Base-by-base conservation (phyloP, 2,797 vertebrate species). In the Acipenser transmontanus region DNA sequence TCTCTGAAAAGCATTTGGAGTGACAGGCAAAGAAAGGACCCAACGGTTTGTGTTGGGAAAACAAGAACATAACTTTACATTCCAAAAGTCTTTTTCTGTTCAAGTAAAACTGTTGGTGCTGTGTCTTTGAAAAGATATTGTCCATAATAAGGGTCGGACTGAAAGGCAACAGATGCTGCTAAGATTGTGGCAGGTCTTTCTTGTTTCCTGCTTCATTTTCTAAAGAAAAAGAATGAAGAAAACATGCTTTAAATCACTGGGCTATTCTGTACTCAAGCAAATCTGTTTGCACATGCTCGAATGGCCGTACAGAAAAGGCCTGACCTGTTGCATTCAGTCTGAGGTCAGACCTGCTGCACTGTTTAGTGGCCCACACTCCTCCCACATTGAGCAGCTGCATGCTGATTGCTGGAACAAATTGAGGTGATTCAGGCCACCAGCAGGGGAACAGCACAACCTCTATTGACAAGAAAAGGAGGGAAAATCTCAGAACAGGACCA, bases 111-210 rank as follows among this genome's bases (percentile, higher is more conserved):
- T 66, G 74, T 78, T 79, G 74, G 64, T 76, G 68, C 59, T 54
- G 61, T 71, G 76, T 82, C 67, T 61, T 74, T 73, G 59, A 78
- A 82, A 81, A 81, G 72, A 76, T 75, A 74, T 75, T 81, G 81
- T 91, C 83, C 83, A 85, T 79, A 74, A 82, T 81, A 84, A 85
- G 81, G 74, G 78, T 76, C 77, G 75, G 70, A 67, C 61, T 85
- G 85, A 92, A 90, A 93, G 82, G 82, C 87, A 88, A 85, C 88
- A 91, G 89, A 89, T 89, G 83, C 82, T 89, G 71, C 77, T 78
- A 76, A 80, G 84, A 81, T 79, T 77, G 70, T 73, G 69, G 67
- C 78, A 81, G 84, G 81, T 68, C 82, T 80, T 74, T 84, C 75
- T 83, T 82, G 65, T 77, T 71, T 20, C 68, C 66, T 71, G 69